Conservation (phyloP, 1,140 invertebrate species). For the Eubasilissa regina region DNA sequence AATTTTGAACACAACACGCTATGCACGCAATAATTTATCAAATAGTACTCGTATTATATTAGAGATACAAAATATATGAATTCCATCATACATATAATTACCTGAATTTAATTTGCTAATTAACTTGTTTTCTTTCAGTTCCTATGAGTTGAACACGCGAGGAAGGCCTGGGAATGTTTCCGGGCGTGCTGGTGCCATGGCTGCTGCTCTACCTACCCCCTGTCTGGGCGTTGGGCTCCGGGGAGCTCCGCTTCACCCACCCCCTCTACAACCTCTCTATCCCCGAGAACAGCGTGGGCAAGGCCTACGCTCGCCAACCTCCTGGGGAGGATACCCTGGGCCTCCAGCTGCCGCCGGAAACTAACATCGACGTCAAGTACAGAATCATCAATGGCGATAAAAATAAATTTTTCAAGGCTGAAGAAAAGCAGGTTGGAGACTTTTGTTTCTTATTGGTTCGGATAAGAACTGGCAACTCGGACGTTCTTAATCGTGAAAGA, state of each 20-base stretch:
- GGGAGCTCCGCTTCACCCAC: constrained; percentile 75
- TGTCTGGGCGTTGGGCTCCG: constrained; percentile 37
- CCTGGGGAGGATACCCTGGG: constrained; percentile 71
- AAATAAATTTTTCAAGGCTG: constrained; percentile 90
- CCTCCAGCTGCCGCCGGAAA: constrained; percentile 62
- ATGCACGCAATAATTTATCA: too few species aligned
- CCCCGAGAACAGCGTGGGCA: constrained; percentile 89
- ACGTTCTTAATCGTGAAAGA: constrained; percentile 87
- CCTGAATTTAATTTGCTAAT: constrained; percentile 20
- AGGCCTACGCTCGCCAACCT: constrained; percentile 78
- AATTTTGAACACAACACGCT: too few species aligned
- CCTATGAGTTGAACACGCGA: constrained; percentile 58
- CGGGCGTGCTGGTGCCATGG: constrained; percentile 56
- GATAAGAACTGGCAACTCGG: constrained; percentile 83
- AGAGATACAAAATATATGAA: too few species aligned
- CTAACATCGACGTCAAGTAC: constrained; percentile 77
- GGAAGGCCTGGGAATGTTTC: constrained; percentile 55
- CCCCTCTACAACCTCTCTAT: constrained; percentile 88
- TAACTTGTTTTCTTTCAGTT: constrained; percentile 51
- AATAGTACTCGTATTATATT: too few species aligned
- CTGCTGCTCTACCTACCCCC: constrained; percentile 46
- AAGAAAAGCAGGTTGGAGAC: constrained; percentile 86
- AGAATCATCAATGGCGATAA: constrained; percentile 85
- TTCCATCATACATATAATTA: too few species aligned
- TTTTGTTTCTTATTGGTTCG: constrained; percentile 90